Evolutionary conservation across 2,888 invertebrate genomes (phyloP).

Genomic region (Molorchus minor): DNA sequence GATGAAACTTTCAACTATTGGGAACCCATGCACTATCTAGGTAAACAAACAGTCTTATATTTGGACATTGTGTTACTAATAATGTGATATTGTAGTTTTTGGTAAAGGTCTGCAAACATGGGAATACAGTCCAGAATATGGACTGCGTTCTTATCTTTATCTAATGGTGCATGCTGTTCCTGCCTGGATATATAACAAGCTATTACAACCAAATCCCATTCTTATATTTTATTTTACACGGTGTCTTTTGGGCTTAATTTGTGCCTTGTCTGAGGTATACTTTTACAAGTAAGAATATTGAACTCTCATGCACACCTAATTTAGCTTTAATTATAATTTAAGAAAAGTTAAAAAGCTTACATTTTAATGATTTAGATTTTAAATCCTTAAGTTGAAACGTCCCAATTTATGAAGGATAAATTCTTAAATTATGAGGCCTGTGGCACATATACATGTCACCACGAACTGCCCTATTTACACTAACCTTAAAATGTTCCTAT

Average conservation of each 20-base stretch:
- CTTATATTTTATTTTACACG: conserved; percentile 89
- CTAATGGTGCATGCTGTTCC: conserved; percentile 90
- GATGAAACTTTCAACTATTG: conserved; percentile 99
- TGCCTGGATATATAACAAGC: conserved; percentile 79
- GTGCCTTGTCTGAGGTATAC: conserved; percentile 87
- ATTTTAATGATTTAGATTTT: too few species aligned
- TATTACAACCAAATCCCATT: conserved; percentile 82
- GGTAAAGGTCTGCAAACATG: conserved; percentile 97
- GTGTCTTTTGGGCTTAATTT: conserved; percentile 80
- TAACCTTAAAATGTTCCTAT: too few species aligned
- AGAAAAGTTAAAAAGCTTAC: too few species aligned
- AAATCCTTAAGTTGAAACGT: too few species aligned
- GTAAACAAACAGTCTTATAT: conserved; percentile 51
- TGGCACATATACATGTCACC: too few species aligned
- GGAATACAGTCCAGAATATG: conserved; percentile 97
- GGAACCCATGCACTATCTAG: conserved; percentile 90
- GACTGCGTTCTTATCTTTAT: conserved; percentile 94
- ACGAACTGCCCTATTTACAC: too few species aligned
- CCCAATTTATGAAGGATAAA: too few species aligned
- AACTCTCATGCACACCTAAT: too few species aligned
- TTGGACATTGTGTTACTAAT: neutral
- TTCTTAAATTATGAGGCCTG: too few species aligned
- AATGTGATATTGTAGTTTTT: conserved; percentile 72
- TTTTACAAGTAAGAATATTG: conserved; percentile 97
- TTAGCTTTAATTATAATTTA: too few species aligned